Evolutionary conservation across 2,797 vertebrate genomes (phyloP), one percentile per base, ranked within the genome.

Genomic region (Anabacerthia variegaticeps): DNA sequence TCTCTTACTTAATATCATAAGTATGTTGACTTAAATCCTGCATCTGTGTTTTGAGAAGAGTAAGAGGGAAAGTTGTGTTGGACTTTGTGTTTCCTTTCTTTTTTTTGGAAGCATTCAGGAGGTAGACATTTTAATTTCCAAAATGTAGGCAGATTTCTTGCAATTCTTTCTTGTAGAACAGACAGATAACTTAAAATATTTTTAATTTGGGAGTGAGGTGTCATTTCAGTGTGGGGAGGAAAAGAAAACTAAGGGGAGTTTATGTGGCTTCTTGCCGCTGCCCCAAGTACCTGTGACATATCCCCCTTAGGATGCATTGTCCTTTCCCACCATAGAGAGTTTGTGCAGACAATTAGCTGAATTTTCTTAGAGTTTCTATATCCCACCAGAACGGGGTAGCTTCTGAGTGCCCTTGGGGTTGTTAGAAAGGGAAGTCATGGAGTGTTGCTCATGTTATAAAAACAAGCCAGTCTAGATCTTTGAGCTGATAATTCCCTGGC

Each of bases 401-500:
- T 68, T 56, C 76, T 69, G 56, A 13, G 69, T 65, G 28, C 58
- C 28, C 32, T 56, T 54, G 36, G 8, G 3, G 15, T 83, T 16
- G 4, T 54, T 65, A 54, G 30, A 51, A 81, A 37, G 26, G 37
- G 59, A 54, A 83, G 22, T 28, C 0, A 1, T 54, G 65, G 27
- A 41, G 24, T 1, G 0, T 65, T 95, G 43, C 66, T 90, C 2
- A 2, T 84, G 18, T 21, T 65, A 12, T 36, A 58, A 54, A 78
- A 43, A 73, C 18, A 62, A 88, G 7, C 20, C 21, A 56, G 32
- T 71, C 59, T 82, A 77, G 65, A 91, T 56, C 16, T 85, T 87
- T 73, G 26, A 88, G 71, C 34, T 88, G 68, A 23, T 91, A 85
- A 67, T 74, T 91, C 61, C 28, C 19, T 92, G 88, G 66, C 86